phyloP scores from a whole-genome alignment of 2,113 vertebrate genomes.

The Pteropus alecto region DNA sequence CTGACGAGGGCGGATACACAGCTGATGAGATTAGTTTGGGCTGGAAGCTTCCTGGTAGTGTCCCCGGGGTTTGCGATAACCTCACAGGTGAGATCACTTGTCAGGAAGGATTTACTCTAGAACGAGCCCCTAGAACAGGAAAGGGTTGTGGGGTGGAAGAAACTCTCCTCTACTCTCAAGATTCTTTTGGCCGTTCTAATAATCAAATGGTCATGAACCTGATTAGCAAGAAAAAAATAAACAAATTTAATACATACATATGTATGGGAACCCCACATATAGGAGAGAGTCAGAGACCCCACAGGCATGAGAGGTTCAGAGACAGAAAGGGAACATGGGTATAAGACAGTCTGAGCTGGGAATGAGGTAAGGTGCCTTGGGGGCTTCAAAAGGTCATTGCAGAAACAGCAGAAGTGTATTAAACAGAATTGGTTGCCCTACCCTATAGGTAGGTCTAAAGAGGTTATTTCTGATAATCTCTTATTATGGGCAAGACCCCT shows the following conservation, averaged over 20 bases:
- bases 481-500: too few relatives aligned
- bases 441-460: not conserved
- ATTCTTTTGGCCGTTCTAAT: not conserved
- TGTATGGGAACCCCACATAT: not conserved
- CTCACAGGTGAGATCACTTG: not conserved
- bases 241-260: not conserved
- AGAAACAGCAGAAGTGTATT: not conserved
- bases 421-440: not conserved
- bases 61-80: not conserved
- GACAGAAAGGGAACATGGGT: not conserved
- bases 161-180: not conserved
- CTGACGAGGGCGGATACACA: not conserved
- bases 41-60: not conserved
- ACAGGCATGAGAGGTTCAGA: not conserved
- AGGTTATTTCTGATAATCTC: not conserved
- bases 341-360: not conserved
- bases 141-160: not conserved
- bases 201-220: not conserved
- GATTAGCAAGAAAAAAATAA: not conserved
- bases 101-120: not conserved
- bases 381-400: not conserved
- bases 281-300: not conserved
- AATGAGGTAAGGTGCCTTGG: not conserved
- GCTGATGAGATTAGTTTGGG: not conserved
- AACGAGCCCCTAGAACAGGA: not conserved